Percentiles rank a stretch among this genome's conserved stretches.
Evolutionary conservation across 2,113 vertebrate species (phyloP).

Genomic region (Salvelinus alpinus): DNA sequence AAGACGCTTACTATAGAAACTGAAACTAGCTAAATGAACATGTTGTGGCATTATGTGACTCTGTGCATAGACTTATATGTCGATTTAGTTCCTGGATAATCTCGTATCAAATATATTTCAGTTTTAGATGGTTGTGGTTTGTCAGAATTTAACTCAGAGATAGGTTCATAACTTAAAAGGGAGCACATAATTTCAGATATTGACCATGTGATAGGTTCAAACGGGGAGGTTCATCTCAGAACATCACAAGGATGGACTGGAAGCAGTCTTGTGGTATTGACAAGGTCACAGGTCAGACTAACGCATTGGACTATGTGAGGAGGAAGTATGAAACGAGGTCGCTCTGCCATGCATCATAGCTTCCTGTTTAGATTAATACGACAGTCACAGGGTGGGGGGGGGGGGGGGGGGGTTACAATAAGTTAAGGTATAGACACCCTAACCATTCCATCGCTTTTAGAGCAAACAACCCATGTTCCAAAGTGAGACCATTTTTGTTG

Average conservation of each 20-base stretch:
- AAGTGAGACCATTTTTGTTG: constrained; percentile 5
- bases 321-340: constrained; percentile 56
- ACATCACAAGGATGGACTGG: not conserved
- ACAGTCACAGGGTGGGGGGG: not conserved
- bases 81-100: not conserved
- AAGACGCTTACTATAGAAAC: not conserved
- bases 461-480: not conserved
- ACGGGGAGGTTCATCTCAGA: not conserved
- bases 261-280: not conserved
- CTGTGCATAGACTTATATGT: not conserved
- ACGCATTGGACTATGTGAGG: constrained; percentile 19
- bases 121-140: no score
- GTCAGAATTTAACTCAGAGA: no score
- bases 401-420: not conserved
- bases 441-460: not conserved
- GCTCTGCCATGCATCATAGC: constrained; percentile 56
- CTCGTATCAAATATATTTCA: not conserved
- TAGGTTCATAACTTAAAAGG: no score
- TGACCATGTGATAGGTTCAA: not conserved
- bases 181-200: no score
- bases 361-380: constrained; percentile 63
- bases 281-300: not conserved
- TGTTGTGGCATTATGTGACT: not conserved
- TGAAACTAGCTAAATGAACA: not conserved
- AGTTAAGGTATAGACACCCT: not conserved